phyloP scores from a whole-genome alignment of 2,888 invertebrate species.

The Heliconius cydno region DNA sequence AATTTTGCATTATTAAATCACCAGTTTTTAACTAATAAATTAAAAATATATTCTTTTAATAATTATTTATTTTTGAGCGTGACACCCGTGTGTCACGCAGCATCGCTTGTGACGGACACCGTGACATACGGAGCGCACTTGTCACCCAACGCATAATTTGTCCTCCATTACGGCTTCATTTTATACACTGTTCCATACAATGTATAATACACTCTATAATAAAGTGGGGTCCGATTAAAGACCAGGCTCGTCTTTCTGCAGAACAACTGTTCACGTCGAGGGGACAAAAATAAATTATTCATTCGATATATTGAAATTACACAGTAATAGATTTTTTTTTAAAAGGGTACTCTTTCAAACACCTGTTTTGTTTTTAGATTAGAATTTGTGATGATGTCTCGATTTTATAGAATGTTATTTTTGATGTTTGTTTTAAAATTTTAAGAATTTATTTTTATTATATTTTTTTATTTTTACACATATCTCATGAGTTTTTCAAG shows the following conservation, averaged over 20 bases:
- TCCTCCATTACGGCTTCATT: slow-evolving; percentile 76
- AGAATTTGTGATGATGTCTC: slow-evolving; percentile 1
- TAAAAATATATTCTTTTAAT: background rate
- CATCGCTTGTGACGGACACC: slow-evolving; percentile 73
- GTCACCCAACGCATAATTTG: slow-evolving; percentile 78
- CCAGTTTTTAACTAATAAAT: background rate
- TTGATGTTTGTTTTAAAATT: background rate
- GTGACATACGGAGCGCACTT: slow-evolving; percentile 80
- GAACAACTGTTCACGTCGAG: slow-evolving; percentile 73
- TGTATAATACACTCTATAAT: slow-evolving; percentile 58
- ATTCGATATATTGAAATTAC: slow-evolving; percentile 77
- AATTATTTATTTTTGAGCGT: background rate
- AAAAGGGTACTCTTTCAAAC: slow-evolving; percentile 55
- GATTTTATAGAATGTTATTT: slow-evolving; percentile 1
- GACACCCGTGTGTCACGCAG: slow-evolving; percentile 52
- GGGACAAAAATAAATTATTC: slow-evolving; percentile 75
- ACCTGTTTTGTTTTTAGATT: slow-evolving; percentile 65
- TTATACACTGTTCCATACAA: slow-evolving; percentile 55
- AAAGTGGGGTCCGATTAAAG: slow-evolving; percentile 77
- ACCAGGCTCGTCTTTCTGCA: slow-evolving; percentile 76
- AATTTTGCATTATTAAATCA: too few relatives aligned
- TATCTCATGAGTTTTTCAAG: background rate
- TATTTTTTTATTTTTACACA: background rate
- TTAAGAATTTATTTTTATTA: background rate
- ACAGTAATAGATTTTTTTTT: slow-evolving; percentile 73